Conservation (phyloP, 2,888 invertebrate species). For the Diogma glabrata region DNA sequence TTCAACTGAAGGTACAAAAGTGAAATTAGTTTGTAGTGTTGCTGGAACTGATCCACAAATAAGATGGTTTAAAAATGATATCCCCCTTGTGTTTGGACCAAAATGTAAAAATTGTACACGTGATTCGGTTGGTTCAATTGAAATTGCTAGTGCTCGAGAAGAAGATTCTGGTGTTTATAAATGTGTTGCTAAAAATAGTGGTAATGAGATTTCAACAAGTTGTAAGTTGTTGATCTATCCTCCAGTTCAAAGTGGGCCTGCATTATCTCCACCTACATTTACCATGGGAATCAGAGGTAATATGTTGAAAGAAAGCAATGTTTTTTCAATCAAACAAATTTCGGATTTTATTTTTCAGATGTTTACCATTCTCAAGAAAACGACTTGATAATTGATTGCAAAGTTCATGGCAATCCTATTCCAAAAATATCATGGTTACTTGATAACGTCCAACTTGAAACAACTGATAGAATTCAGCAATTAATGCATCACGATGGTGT, state of each 20-base stretch:
- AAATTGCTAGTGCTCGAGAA: constrained; percentile 52
- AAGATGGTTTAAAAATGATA: constrained; percentile 67
- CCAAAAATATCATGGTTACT: constrained; percentile 64
- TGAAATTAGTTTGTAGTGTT: constrained; percentile 67
- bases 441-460: constrained; percentile 46
- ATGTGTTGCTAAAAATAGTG: constrained; percentile 64
- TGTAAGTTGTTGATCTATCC: constrained; percentile 46
- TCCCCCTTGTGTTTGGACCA: constrained; percentile 42
- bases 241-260: constrained; percentile 27
- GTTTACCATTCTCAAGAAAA: constrained; percentile 59
- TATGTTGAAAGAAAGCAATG: neutral
- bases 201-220: constrained; percentile 58
- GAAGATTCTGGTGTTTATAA: constrained; percentile 71
- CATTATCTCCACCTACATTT: constrained; percentile 33
- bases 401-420: constrained; percentile 61
- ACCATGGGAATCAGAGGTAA: constrained; percentile 51
- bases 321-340: no score
- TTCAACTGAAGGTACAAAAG: constrained; percentile 59
- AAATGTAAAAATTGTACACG: constrained; percentile 47
- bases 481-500: constrained; percentile 64
- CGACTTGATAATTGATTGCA: constrained; percentile 67
- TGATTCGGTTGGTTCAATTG: constrained; percentile 62
- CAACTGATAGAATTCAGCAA: constrained; percentile 47
- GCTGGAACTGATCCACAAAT: constrained; percentile 58
- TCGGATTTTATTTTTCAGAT: constrained; percentile 40